Conservation (phyloP, 53 echinoderm and acorn worm genomes). For the Stichopus horrens region DNA sequence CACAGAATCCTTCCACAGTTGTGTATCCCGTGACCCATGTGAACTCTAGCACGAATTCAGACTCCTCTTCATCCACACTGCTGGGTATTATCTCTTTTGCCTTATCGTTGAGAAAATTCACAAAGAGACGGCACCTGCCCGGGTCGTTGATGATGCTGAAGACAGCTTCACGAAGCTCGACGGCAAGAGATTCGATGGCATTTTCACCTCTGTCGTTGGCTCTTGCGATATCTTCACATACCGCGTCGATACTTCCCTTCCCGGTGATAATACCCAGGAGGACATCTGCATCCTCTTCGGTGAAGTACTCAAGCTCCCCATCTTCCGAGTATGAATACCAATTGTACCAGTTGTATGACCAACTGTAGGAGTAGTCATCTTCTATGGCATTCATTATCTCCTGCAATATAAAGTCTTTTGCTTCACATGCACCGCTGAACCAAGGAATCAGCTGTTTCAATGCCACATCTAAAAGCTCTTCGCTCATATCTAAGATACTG, state of each 20-base stretch:
- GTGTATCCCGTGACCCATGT: slow-evolving; percentile 58
- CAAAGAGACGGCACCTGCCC: slow-evolving; percentile 51
- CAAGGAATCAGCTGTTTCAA: neutral
- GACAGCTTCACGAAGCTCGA: slow-evolving; percentile 9
- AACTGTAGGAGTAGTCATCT: neutral
- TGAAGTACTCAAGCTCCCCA: neutral
- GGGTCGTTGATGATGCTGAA: slow-evolving; percentile 54
- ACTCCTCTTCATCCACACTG: neutral
- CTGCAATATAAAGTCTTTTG: slow-evolving; percentile 22
- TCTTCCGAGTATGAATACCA: slow-evolving; percentile 9
- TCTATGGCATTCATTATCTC: slow-evolving; percentile 32
- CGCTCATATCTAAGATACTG: neutral
- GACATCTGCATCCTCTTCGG: slow-evolving; percentile 43
- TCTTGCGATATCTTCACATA: slow-evolving; percentile 56
- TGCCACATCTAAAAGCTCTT: neutral
- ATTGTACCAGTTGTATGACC: neutral
- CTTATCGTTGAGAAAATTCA: slow-evolving; percentile 33
- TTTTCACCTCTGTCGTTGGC: slow-evolving; percentile 36
- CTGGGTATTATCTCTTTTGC: slow-evolving; percentile 9
- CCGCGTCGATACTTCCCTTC: slow-evolving; percentile 54
- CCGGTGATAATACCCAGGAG: slow-evolving; percentile 63
- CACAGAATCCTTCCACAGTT: slow-evolving; percentile 48
- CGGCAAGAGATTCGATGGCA: slow-evolving; percentile 9
- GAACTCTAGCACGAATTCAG: slow-evolving; percentile 27
- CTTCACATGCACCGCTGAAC: slow-evolving; percentile 4